Percentiles rank a stretch among this genome's conserved stretches.
Evolutionary conservation across 2,888 invertebrate genomes (phyloP).

Genomic region (Masnerella sp.): DNA sequence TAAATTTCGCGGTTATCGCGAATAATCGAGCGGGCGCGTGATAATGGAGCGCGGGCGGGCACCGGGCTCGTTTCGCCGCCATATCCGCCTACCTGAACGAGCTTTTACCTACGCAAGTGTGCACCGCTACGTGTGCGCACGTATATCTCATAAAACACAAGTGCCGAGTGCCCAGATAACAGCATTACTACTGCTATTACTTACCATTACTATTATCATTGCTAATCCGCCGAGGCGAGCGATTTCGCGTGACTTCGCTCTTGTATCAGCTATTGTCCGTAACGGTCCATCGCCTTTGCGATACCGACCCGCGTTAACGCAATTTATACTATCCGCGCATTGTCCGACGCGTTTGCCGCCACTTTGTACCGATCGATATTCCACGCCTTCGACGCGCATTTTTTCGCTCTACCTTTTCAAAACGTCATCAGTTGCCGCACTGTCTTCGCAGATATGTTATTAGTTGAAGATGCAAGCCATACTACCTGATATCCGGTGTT

Average conservation of each 20-base stretch:
- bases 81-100: constrained; percentile 62
- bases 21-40: constrained; percentile 71
- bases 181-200: constrained; percentile 60
- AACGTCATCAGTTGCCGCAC: too few relatives aligned
- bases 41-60: constrained; percentile 62
- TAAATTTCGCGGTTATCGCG: constrained; percentile 71
- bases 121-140: constrained; percentile 27
- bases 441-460: too few relatives aligned
- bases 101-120: constrained; percentile 55
- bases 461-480: too few relatives aligned
- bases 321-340: constrained; percentile 50
- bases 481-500: too few relatives aligned
- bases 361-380: constrained; percentile 24
- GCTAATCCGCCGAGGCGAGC: constrained; percentile 48
- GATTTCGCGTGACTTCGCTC: constrained; percentile 61
- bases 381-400: not conserved
- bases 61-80: constrained; percentile 55
- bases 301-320: constrained; percentile 51
- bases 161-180: constrained; percentile 66
- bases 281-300: constrained; percentile 61
- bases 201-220: constrained; percentile 61
- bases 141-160: constrained; percentile 65
- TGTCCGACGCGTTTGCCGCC: constrained; percentile 38
- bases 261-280: constrained; percentile 56
- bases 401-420: too few relatives aligned